Evolutionary conservation across 2,888 invertebrate species (phyloP), one percentile per base, ranked within the genome.

Genomic region (Hirtodrosophila alboralis): DNA sequence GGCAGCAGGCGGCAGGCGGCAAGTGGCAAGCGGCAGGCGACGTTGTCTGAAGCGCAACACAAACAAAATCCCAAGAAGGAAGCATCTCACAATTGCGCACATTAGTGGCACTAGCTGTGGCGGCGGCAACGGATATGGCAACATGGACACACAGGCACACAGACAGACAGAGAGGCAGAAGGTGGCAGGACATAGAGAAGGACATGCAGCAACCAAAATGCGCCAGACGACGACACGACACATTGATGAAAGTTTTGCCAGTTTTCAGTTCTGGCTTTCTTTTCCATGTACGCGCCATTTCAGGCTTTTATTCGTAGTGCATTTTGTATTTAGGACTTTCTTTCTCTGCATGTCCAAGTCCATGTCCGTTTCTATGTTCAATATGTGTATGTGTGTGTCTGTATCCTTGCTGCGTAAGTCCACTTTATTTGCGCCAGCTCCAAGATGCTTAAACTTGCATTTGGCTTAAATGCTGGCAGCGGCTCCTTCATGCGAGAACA

Each of bases 401-500:
- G 34, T 59, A 21, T 52, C 38, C 51, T 57, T 43, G 30, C 71
- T 70, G 60, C 51, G 74, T 72, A 73, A 81, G 73, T 77, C 77
- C 86, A 81, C 71, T 84, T 86, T 79, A 84, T 84, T 75, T 77
- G 70, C 61, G 65, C 66, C 57, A 57, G 60, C 75, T 76, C 52
- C 61, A 81, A 72, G 66, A 71, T 59, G 74, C 74, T 84, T 78
- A 68, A 74, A 74, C 74, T 77, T 73, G 76, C 78, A 83, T 84
- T 85, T 77, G 68, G 81, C 81, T 81, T 84, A 84, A 84, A 79
- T 76, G 85, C 74, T 79, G 69, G 66, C 60, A 59, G 60, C 65
- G 63, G 65, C 47, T 70, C 84, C 69, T 86, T 85, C 85, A 86
- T 75, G 85, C 77, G 84, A 74, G 71, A 86, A 77, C 72, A 77